Base-by-base conservation (phyloP, 2,888 invertebrate genomes). In the Axea sp. region DNA sequence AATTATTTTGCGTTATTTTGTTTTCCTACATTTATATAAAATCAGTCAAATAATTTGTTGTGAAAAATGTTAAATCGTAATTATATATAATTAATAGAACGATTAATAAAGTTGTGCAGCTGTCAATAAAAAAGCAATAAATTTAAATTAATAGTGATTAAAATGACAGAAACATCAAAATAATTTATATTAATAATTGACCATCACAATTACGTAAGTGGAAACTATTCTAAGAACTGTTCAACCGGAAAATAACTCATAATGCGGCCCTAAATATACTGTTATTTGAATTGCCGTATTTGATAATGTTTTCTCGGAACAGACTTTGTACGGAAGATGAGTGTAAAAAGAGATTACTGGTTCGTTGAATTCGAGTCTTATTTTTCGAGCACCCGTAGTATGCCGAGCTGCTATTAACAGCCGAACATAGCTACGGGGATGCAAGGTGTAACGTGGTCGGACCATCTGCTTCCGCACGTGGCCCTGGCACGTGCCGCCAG, bases 381-480 rank as follows among this genome's bases (percentile, higher is more conserved):
- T 74, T 78, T 82, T 79, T 76, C 53, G 78, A 76, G 75, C 77
- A 77, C 77, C 74, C 78, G 78, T 68, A 76, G 67, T 73, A 73
- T 78, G 68, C 60, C 68, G 43, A 65, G 67, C 67, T 76, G 77
- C 82, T 79, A 80, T 81, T 82, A 81, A 80, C 80, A 78, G 78
- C 71, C 78, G 60, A 75, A 68, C 60, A 60, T 74, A 76, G 75
- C 73, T 77, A 79, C 76, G 77, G 77, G 80, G 80, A 78, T 77
- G 83, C 84, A 85, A 85, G 84, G 85, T 85, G 84, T 84, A 84
- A 77, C 83, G 78, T 78, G 80, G 79, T 79, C 80, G 79, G 77
- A 80, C 82, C 84, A 84, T 84, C 84, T 84, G 84, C 83, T 83
- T 81, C 78, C 77, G 81, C 85, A 85, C 85, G 84, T 85, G 85